phyloP scores from a whole-genome alignment of 2,113 vertebrate genomes.

The Clarias macrocephalus region DNA sequence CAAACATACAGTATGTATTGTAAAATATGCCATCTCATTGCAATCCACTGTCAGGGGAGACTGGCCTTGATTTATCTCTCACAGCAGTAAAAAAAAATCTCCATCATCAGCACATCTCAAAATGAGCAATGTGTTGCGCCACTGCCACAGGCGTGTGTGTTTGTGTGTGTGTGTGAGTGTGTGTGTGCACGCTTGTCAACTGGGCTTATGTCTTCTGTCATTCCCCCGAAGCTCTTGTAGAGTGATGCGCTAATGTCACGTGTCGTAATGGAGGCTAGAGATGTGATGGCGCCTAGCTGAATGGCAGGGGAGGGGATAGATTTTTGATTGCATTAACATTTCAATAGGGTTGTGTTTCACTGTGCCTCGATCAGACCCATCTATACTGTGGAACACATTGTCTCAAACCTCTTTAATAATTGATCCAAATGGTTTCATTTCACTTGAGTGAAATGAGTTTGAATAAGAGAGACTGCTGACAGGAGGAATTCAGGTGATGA shows the following conservation, averaged over 20 bases:
- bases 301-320: slow-evolving; percentile 24
- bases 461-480: slow-evolving; percentile 24
- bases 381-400: slow-evolving; percentile 39
- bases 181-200: slow-evolving; percentile 42
- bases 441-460: slow-evolving; percentile 45
- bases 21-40: background rate
- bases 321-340: slow-evolving; percentile 57
- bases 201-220: slow-evolving; percentile 47
- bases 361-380: slow-evolving; percentile 39
- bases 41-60: background rate
- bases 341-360: slow-evolving; percentile 38
- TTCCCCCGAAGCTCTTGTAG: slow-evolving; percentile 15
- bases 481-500: slow-evolving; percentile 18
- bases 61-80: background rate
- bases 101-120: slow-evolving; percentile 30
- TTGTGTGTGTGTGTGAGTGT: slow-evolving; percentile 29
- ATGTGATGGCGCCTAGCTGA: slow-evolving; percentile 8
- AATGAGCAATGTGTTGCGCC: slow-evolving; percentile 43
- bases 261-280: slow-evolving; percentile 24
- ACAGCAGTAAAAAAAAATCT: background rate
- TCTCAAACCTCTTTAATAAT: slow-evolving; percentile 55
- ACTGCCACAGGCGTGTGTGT: slow-evolving; percentile 34
- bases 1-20: background rate
- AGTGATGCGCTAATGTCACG: slow-evolving; percentile 39
- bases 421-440: slow-evolving; percentile 54